Base-by-base conservation (phyloP, 2,888 invertebrate genomes). In the Cryptosula pallasiana region DNA sequence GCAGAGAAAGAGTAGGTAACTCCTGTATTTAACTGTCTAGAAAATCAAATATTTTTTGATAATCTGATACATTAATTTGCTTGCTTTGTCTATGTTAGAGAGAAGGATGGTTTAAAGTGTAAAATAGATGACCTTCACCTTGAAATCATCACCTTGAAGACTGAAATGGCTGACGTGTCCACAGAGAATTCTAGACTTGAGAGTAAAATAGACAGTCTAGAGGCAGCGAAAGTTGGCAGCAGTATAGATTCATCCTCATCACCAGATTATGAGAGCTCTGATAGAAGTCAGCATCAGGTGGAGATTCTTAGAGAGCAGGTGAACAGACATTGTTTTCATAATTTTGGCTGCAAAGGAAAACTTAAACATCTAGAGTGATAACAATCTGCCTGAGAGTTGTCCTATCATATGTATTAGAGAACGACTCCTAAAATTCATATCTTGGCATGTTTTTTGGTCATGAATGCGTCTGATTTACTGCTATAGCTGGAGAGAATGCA, bases 401-500 rank as follows among this genome's bases (percentile, higher is more conserved):
- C n/a, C n/a, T n/a, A n/a, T n/a, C n/a, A n/a, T n/a, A n/a, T n/a
- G n/a, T n/a, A n/a, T n/a, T n/a, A n/a, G n/a, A n/a, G n/a, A n/a
- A n/a, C n/a, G n/a, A n/a, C n/a, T n/a, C n/a, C n/a, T n/a, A n/a
- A n/a, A n/a, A n/a, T n/a, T n/a, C n/a, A n/a, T n/a, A n/a, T n/a
- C n/a, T n/a, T n/a, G n/a, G n/a, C n/a, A n/a, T n/a, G n/a, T n/a
- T n/a, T n/a, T n/a, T n/a, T n/a, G n/a, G n/a, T n/a, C n/a, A n/a
- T n/a, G n/a, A n/a, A n/a, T n/a, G n/a, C n/a, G n/a, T n/a, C n/a
- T n/a, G n/a, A n/a, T n/a, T n/a, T n/a, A n/a, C n/a, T n/a, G n/a
- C n/a, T n/a, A n/a, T n/a, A 91, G 80, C 90, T 89, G 78, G 92
- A 93, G 32, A 25, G 23, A 23, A 36, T 70, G 70, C 95, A 95